Evolutionary conservation across 2,888 invertebrate species (phyloP), one percentile per base, ranked within the genome.

Genomic region (Notocelia uddmanniana): DNA sequence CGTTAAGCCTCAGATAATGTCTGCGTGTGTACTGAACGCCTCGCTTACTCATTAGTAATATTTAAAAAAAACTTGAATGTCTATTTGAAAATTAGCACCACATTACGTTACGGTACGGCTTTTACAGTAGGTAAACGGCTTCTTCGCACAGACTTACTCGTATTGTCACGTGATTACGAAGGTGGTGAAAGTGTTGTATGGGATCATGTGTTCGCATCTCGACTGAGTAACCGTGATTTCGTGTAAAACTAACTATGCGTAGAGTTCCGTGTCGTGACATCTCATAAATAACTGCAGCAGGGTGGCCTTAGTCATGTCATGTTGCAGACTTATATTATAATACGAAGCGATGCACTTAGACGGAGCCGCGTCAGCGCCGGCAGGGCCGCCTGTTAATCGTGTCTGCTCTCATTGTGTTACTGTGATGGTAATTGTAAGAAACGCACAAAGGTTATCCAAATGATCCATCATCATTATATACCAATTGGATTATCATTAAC

Each of bases 171-270:
- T 34, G 31, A 55, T 67, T 67, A 41, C 18, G 75, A 73, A 68
- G 76, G 55, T 62, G 76, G 78, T 75, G 79, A 80, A 80, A 80
- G 80, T 79, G 76, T 75, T 31, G 34, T 34, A 74, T 41, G 15
- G 60, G 37, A 69, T 62, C 69, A 71, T 75, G 64, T 73, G 63
- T 73, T 57, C 59, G 50, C 52, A 68, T 77, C 74, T 71, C 70
- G 76, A 76, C 75, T 77, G 58, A 77, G 79, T 80, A 74, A 79
- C 78, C 79, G 79, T 80, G 74, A 80, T 78, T 71, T 70, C 50
- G 55, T 66, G 60, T 54, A 55, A 62, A 55, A 62, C 60, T 68
- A 48, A 57, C 50, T 59, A n/a, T n/a, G n/a, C n/a, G n/a, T n/a
- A 66, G 31, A 55, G 62, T 62, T 72, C 62, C 57, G 67, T 62